These are phyloP conservation scores for Elanoides forficatus DNA, from an alignment of 2,113 vertebrate genomes.

Conservation along the genomic window DNA sequence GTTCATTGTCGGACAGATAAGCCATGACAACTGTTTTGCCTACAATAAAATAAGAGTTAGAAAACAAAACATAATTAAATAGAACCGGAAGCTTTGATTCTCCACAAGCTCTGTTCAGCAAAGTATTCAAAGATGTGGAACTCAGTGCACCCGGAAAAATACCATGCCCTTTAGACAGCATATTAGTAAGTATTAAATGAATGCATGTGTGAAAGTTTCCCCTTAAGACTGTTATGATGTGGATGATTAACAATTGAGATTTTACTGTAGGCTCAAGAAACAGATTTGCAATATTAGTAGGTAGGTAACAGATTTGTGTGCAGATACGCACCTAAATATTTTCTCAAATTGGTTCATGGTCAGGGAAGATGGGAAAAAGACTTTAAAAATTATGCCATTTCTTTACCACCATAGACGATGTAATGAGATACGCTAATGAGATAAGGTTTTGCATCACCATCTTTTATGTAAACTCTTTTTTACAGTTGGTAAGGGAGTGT, in stretches of 20 bases:
- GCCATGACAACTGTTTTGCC: conserved; percentile 69
- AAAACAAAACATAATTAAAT: neutral
- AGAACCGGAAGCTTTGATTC: neutral
- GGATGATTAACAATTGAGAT: neutral
- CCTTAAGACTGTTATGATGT: neutral
- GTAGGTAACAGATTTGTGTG: neutral
- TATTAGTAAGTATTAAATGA: neutral
- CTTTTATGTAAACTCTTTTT: conserved; percentile 16
- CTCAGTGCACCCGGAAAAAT: neutral
- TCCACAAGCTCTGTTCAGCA: neutral
- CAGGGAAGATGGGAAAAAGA: neutral
- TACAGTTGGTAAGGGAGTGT: conserved; percentile 5
- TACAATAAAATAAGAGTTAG: conserved; percentile 42
- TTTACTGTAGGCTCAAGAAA: neutral
- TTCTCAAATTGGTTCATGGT: neutral
- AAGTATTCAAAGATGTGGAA: neutral
- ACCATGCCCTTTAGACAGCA: neutral
- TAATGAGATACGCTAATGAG: neutral
- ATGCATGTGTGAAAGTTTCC: neutral
- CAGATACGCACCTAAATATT: neutral
- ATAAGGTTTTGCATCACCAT: conserved; percentile 3
- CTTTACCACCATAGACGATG: neutral
- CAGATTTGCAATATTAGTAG: neutral
- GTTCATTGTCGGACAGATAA: conserved; percentile 63
- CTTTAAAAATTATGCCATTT: neutral